A percentile compares a stretch with the other conserved stretches of the same genome.
Conservation (phyloP, 2,113 vertebrate genomes). For the Ornithorhynchus anatinus region DNA sequence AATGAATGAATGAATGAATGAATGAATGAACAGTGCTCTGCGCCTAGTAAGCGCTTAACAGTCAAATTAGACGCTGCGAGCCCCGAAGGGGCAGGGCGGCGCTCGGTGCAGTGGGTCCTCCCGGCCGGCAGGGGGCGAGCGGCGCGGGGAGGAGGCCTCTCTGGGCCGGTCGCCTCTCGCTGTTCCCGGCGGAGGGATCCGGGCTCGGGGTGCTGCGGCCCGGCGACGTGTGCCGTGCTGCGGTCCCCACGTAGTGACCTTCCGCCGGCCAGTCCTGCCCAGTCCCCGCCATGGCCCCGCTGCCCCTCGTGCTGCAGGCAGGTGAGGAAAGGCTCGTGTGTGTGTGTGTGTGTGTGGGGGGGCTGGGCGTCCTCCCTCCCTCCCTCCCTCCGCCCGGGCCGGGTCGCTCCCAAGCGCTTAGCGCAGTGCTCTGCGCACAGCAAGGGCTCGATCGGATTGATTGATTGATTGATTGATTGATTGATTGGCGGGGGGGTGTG, state of each 20-base stretch:
- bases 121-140: slow-evolving; percentile 19
- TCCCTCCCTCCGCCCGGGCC: background rate
- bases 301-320: slow-evolving; percentile 27
- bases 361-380: background rate
- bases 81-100: background rate
- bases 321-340: slow-evolving; percentile 42
- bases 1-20: too few relatives aligned
- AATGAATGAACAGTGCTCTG: too few relatives aligned
- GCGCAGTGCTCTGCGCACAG: too few relatives aligned
- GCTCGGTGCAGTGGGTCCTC: background rate
- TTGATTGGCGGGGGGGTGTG: too few relatives aligned
- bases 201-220: too few relatives aligned
- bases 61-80: fast-evolving
- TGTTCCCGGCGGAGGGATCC: too few relatives aligned
- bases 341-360: too few relatives aligned
- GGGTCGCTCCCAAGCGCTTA: too few relatives aligned
- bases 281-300: background rate
- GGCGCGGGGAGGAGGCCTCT: background rate
- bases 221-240: background rate
- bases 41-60: too few relatives aligned
- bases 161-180: background rate
- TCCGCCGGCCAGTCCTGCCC: background rate
- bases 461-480: too few relatives aligned
- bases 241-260: background rate
- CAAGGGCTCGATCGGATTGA: too few relatives aligned